phyloP scores from a whole-genome alignment of 2,797 vertebrate genomes.

The Molossus alvarezi region DNA sequence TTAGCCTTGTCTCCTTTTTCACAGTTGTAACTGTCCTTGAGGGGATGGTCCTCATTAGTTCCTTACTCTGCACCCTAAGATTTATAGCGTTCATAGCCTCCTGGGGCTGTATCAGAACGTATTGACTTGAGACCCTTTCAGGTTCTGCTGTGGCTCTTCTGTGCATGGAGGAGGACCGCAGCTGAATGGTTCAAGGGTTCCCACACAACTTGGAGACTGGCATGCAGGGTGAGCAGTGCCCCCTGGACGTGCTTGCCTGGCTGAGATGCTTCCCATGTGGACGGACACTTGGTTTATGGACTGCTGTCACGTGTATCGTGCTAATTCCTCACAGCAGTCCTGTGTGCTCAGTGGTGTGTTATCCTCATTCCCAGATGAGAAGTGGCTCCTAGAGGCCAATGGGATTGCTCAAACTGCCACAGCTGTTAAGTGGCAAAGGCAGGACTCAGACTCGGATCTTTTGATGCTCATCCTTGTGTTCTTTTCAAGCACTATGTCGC shows the following conservation, averaged over 20 bases:
- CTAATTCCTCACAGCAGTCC: not conserved
- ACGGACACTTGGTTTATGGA: not conserved
- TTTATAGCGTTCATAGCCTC: not conserved
- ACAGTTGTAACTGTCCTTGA: not conserved
- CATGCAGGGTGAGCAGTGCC: not conserved
- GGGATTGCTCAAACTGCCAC: not conserved
- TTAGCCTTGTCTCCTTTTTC: not conserved
- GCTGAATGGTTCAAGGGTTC: not conserved
- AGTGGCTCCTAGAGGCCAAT: not conserved
- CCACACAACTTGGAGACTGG: not conserved
- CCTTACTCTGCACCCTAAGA: not conserved
- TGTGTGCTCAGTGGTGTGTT: not conserved
- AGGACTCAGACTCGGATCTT: not conserved
- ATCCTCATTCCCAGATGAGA: not conserved
- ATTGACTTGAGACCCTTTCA: not conserved
- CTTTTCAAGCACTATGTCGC: not conserved
- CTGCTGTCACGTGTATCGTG: not conserved
- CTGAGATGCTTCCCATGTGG: not conserved
- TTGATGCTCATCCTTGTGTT: not conserved
- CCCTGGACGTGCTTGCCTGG: not conserved
- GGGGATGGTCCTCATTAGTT: not conserved
- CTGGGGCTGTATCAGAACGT: not conserved
- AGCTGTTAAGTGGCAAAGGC: not conserved
- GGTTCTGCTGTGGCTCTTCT: not conserved
- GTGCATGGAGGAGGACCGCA: not conserved